A percentile compares a stretch with the other conserved stretches of the same genome.
phyloP scores from a whole-genome alignment of 2,113 vertebrate species.

The Cettia cetti region DNA sequence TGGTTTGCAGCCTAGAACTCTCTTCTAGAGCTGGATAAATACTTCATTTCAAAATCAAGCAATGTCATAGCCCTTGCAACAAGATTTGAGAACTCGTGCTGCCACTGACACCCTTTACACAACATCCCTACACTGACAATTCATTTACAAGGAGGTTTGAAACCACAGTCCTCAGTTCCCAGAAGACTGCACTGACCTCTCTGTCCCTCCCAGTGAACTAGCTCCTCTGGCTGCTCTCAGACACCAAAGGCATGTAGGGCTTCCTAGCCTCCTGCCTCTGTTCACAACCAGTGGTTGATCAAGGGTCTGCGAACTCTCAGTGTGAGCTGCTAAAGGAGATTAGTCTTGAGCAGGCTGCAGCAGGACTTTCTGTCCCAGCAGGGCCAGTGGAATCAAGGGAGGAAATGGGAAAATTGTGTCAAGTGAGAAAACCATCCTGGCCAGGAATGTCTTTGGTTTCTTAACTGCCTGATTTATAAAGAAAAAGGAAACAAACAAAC shows the following conservation, averaged over 20 bases:
- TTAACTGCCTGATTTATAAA: not conserved
- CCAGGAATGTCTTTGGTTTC: constrained; percentile 1
- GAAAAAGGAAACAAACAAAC: not conserved
- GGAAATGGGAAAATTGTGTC: not conserved
- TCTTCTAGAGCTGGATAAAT: not conserved
- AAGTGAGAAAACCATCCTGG: not conserved
- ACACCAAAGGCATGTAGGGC: not conserved
- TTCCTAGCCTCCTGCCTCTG: not conserved
- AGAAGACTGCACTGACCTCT: not conserved
- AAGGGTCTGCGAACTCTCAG: not conserved
- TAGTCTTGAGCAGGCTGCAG: not conserved
- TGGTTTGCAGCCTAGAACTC: not conserved
- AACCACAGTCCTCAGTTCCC: not conserved
- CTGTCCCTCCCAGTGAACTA: not conserved
- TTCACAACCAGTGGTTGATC: not conserved
- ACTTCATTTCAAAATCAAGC: not conserved
- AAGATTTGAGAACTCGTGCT: not conserved
- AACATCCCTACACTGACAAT: not conserved
- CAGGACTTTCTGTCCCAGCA: not conserved
- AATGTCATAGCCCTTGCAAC: not conserved
- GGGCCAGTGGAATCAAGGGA: not conserved
- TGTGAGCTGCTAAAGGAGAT: not conserved
- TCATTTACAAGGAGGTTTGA: not conserved
- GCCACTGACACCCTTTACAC: not conserved
- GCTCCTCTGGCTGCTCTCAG: not conserved